Evolutionary conservation across 2,888 invertebrate genomes (phyloP).

Genomic region (Torymus aiolomorphi): DNA sequence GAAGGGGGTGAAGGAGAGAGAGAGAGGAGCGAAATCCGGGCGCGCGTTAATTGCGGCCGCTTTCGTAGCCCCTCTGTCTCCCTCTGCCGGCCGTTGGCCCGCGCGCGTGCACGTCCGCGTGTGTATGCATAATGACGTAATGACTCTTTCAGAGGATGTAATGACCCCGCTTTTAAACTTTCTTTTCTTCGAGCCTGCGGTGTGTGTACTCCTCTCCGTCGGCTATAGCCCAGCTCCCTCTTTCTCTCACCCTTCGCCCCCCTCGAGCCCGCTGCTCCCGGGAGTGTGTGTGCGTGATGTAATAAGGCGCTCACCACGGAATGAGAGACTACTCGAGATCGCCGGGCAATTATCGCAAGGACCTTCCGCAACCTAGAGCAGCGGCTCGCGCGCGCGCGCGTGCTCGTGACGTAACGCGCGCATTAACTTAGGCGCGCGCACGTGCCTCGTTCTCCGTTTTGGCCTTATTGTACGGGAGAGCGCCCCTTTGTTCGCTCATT

Average conservation of each 20-base stretch:
- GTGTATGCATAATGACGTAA: constrained; percentile 57
- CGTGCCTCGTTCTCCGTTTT: constrained; percentile 11
- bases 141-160: constrained; percentile 55
- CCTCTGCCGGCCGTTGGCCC: background rate
- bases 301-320: constrained; percentile 27
- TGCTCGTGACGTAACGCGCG: constrained; percentile 38
- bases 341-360: constrained; percentile 53
- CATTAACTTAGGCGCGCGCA: constrained; percentile 45
- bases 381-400: background rate
- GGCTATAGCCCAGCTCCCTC: background rate
- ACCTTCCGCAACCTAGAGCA: constrained; percentile 52
- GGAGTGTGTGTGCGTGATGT: constrained; percentile 25
- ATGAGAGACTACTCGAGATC: constrained; percentile 10
- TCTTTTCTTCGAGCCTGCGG: constrained; percentile 27
- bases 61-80: background rate
- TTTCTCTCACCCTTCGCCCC: background rate
- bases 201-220: background rate
- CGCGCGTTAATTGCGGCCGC: constrained; percentile 54
- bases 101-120: background rate
- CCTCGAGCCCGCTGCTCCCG: constrained; percentile 38
- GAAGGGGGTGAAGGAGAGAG: background rate
- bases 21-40: constrained; percentile 17
- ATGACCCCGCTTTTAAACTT: constrained; percentile 49
- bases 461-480: constrained; percentile 27
- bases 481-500: constrained; percentile 56